Percentiles rank a stretch among this genome's conserved stretches.
Evolutionary conservation across 1,140 invertebrate genomes (phyloP).

Genomic region (Phthorimaea operculella): DNA sequence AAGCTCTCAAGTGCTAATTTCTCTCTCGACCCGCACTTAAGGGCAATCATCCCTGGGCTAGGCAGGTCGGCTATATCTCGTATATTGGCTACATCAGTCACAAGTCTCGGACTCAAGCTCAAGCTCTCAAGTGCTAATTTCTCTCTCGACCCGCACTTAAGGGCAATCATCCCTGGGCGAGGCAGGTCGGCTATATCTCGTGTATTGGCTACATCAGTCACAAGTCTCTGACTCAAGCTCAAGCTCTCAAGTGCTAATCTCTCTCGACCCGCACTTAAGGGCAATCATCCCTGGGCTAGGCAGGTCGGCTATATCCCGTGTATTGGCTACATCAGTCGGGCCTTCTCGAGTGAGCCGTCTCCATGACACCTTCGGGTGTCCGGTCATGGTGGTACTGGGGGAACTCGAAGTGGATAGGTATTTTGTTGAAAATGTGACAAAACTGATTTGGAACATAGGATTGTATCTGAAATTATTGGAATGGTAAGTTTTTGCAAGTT

Average conservation of each 20-base stretch:
- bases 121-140: background rate
- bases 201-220: too few species aligned
- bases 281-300: conserved; percentile 36
- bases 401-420: background rate
- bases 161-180: conserved; percentile 35
- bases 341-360: conserved; percentile 29
- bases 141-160: conserved; percentile 31
- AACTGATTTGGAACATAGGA: too few species aligned
- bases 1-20: background rate
- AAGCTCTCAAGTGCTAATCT: background rate
- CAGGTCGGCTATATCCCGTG: conserved; percentile 27
- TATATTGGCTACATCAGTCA: too few species aligned
- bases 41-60: conserved; percentile 35
- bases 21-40: conserved; percentile 31
- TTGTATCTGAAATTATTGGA: too few species aligned
- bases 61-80: too few species aligned
- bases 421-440: too few species aligned
- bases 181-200: too few species aligned
- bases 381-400: background rate
- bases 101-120: background rate
- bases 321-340: conserved; percentile 26
- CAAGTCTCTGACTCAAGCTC: background rate
- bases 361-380: conserved; percentile 38
- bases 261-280: conserved; percentile 33
- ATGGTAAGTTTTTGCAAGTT: too few species aligned